phyloP scores from a whole-genome alignment of 1,140 invertebrate genomes.

The Drosophila carrolli region DNA sequence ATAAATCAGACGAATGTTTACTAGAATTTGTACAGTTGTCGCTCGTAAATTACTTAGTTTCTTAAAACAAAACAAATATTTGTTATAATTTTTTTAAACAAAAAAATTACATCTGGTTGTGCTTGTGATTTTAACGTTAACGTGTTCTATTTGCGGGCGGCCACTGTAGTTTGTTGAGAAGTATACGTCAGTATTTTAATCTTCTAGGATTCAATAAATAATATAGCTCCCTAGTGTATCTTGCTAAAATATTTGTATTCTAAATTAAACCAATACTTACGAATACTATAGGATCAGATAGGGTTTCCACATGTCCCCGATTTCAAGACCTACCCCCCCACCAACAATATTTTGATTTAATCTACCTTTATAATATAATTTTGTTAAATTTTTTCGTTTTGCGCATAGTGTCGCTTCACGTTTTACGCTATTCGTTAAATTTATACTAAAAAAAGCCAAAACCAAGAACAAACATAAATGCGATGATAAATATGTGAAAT shows the following conservation, averaged over 20 bases:
- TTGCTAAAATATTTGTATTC: neutral
- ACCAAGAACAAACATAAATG: constrained; percentile 62
- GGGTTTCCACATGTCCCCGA: constrained; percentile 4
- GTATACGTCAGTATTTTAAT: too few relatives aligned
- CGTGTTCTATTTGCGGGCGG: too few relatives aligned
- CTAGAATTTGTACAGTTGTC: neutral
- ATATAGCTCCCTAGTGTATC: too few relatives aligned
- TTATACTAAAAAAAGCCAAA: constrained; percentile 30
- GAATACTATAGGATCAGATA: neutral
- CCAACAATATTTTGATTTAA: constrained; percentile 26
- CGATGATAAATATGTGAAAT: constrained; percentile 73
- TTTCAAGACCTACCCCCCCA: constrained; percentile 18
- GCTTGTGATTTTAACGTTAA: too few relatives aligned
- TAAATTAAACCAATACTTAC: neutral
- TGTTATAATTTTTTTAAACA: too few relatives aligned
- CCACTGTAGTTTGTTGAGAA: too few relatives aligned
- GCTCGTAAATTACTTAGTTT: neutral
- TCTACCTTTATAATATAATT: constrained; percentile 7
- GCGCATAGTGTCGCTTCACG: constrained; percentile 72
- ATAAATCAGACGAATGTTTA: too few relatives aligned
- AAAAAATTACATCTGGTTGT: too few relatives aligned
- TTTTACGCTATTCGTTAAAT: constrained; percentile 55
- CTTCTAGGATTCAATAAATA: neutral
- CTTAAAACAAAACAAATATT: too few relatives aligned
- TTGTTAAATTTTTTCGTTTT: constrained; percentile 35